These are phyloP conservation scores for Rhinogobius similis DNA, from an alignment of 2,113 vertebrate species.

Conservation along the genomic window DNA sequence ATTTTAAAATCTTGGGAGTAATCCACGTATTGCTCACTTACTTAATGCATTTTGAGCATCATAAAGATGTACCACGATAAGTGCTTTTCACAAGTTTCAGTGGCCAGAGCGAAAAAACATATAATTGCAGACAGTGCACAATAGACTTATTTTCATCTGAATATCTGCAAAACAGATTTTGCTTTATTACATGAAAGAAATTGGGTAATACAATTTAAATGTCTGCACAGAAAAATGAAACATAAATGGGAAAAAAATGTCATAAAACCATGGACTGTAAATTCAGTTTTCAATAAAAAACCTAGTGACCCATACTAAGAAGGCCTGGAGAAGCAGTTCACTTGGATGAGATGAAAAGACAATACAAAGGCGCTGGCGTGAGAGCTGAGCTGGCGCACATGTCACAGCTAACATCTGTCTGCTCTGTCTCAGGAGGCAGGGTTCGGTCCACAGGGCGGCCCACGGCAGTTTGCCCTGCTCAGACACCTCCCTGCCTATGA, in stretches of 20 bases:
- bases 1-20: too few species aligned
- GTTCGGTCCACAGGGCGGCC: conserved; percentile 25
- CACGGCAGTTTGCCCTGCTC: conserved; percentile 27
- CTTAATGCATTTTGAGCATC: too few species aligned
- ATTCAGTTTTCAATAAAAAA: conserved; percentile 28
- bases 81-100: too few species aligned
- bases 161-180: too few species aligned
- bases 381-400: conserved; percentile 37
- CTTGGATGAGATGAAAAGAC: conserved; percentile 24
- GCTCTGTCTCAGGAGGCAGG: conserved; percentile 24
- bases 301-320: background rate
- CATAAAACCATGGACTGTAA: background rate
- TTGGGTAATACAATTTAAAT: background rate
- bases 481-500: conserved; percentile 48
- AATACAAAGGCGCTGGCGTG: conserved; percentile 30
- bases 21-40: too few species aligned
- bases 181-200: too few species aligned
- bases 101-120: too few species aligned
- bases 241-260: background rate
- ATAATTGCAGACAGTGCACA: background rate
- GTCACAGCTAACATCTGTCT: conserved; percentile 60
- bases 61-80: too few species aligned
- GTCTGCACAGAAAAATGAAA: background rate
- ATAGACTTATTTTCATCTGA: background rate
- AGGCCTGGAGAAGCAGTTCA: background rate